A percentile compares a stretch with the other conserved stretches of the same genome.
phyloP scores from a whole-genome alignment of 2,113 vertebrate species.

The Sinocyclocheilus grahami region DNA sequence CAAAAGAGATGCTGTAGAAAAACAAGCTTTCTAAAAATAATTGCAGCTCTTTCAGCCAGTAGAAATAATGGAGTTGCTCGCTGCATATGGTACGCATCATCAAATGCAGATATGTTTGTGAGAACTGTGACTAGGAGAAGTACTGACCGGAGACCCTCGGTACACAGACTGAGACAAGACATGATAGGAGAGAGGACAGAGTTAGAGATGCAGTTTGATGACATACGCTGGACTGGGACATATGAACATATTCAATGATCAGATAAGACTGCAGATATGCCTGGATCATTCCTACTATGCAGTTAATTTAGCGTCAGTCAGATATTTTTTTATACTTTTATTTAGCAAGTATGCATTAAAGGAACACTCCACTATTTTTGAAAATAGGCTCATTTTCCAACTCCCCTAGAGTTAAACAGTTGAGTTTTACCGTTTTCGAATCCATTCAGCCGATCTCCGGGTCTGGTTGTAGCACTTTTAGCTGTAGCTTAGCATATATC shows the following conservation, averaged over 20 bases:
- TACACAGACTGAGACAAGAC: constrained; percentile 84
- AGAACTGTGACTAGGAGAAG: constrained; percentile 38
- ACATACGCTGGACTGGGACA: neutral
- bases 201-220: constrained; percentile 55
- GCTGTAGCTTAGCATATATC: too few species aligned
- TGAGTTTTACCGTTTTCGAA: too few species aligned
- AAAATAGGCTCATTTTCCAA: too few species aligned
- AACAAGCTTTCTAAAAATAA: neutral
- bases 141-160: constrained; percentile 98
- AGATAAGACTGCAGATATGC: neutral
- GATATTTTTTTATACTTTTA: neutral
- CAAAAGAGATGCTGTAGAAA: neutral
- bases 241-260: neutral
- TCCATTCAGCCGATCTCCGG: too few species aligned
- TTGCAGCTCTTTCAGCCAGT: constrained; percentile 10
- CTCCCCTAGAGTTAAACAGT: too few species aligned
- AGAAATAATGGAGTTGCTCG: neutral
- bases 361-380: too few species aligned
- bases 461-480: too few species aligned
- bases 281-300: neutral
- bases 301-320: neutral
- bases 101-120: constrained; percentile 35
- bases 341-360: neutral
- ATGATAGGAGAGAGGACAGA: constrained; percentile 69
- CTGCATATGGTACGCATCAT: constrained; percentile 8